Percentiles rank a stretch among this genome's conserved stretches.
Evolutionary conservation across 2,797 vertebrate species (phyloP).

Genomic region (Neosilurus mollespiculum): DNA sequence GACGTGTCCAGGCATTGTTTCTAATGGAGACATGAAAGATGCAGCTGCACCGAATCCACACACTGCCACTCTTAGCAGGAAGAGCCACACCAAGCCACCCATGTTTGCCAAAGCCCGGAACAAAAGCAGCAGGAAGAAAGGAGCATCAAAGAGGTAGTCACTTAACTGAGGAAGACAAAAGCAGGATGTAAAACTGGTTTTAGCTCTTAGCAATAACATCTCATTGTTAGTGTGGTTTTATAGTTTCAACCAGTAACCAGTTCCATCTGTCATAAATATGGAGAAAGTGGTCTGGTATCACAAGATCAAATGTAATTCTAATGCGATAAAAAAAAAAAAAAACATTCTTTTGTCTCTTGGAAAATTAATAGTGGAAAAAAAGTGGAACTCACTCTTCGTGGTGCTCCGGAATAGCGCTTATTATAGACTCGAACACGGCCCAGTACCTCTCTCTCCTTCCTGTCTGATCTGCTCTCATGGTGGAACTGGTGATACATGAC

Average conservation of each 20-base stretch:
- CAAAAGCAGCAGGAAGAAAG: constrained; percentile 71
- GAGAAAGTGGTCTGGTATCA: not conserved
- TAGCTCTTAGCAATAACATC: not conserved
- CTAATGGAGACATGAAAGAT: constrained; percentile 69
- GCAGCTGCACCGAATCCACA: constrained; percentile 75
- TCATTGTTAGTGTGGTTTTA: not conserved
- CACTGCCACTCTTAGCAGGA: constrained; percentile 76
- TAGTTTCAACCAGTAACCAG: not conserved
- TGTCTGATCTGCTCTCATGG: constrained; percentile 72
- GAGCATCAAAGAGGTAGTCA: constrained; percentile 78
- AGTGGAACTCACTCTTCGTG: constrained; percentile 67
- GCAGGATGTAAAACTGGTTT: not conserved
- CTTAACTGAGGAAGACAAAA: constrained; percentile 65
- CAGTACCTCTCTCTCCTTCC: constrained; percentile 66
- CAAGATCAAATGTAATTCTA: not conserved
- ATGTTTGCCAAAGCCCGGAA: constrained; percentile 71
- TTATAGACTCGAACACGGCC: constrained; percentile 81
- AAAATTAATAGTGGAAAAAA: not conserved
- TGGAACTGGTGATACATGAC: constrained; percentile 71
- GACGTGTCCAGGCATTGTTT: constrained; percentile 68
- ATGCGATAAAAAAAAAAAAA: not conserved
- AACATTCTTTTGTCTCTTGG: not conserved
- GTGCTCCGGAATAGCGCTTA: constrained; percentile 82
- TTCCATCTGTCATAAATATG: not conserved
- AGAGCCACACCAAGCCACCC: constrained; percentile 75